phyloP scores from a whole-genome alignment of 2,113 vertebrate species.

The Nematolebias whitei region DNA sequence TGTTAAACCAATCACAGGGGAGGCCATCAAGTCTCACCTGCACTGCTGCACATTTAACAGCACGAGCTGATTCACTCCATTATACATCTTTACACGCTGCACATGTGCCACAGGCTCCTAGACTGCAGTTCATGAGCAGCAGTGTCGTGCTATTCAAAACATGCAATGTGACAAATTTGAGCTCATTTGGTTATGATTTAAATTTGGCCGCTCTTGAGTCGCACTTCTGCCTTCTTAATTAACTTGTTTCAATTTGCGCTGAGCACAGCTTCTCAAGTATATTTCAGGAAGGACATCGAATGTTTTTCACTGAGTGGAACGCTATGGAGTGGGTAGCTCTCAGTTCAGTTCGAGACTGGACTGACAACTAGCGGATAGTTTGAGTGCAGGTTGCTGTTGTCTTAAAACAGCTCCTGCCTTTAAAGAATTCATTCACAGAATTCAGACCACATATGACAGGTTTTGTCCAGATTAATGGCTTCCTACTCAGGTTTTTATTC shows the following conservation, averaged over 20 bases:
- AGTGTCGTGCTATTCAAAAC: not conserved
- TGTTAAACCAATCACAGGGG: conserved; percentile 30
- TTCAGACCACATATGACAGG: no score
- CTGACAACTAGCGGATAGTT: no score
- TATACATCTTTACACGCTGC: not conserved
- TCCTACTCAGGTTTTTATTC: no score
- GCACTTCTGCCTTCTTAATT: conserved; percentile 34
- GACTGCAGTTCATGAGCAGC: not conserved
- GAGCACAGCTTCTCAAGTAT: conserved; percentile 21
- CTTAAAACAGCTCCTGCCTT: no score
- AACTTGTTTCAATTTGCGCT: conserved; percentile 16
- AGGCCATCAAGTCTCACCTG: conserved; percentile 24
- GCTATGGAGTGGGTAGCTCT: not conserved
- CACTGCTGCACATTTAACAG: conserved; percentile 17
- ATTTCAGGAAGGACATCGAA: conserved; percentile 27
- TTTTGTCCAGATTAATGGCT: no score
- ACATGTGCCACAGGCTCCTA: conserved; percentile 6
- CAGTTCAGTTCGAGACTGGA: no score
- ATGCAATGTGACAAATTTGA: not conserved
- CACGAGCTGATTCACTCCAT: not conserved
- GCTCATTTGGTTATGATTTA: conserved; percentile 14
- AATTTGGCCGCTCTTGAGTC: conserved; percentile 1
- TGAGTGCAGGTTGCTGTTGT: no score
- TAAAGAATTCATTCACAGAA: no score
- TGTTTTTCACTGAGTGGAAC: conserved; percentile 8